Conservation (phyloP, 2,888 invertebrate species). For the Siphlonurus alternatus region DNA sequence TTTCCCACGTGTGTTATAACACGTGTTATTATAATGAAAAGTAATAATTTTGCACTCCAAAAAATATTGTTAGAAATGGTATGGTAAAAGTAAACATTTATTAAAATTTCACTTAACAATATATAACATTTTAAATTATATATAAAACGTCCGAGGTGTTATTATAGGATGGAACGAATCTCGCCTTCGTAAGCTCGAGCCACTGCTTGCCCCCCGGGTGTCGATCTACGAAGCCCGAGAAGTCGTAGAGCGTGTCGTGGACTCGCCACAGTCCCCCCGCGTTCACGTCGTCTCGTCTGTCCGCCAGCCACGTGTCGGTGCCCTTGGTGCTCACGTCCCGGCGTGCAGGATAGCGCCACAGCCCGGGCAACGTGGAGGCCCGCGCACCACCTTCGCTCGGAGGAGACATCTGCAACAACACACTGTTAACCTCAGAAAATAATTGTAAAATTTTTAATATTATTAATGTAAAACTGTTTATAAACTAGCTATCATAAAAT, state of each 20-base stretch:
- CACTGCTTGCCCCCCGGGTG: constrained; percentile 81
- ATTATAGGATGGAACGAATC: too few relatives aligned
- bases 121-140: background rate
- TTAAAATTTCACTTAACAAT: background rate
- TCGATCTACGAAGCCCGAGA: constrained; percentile 52
- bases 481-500: too few relatives aligned
- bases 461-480: too few relatives aligned
- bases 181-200: constrained; percentile 32
- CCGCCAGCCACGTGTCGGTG: constrained; percentile 40
- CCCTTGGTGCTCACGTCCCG: constrained; percentile 31
- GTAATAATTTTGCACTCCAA: background rate
- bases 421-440: too few relatives aligned
- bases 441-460: too few relatives aligned
- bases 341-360: constrained; percentile 32
- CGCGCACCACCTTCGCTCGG: background rate
- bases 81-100: background rate
- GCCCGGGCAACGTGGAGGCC: constrained; percentile 11
- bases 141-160: background rate
- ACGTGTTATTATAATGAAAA: too few relatives aligned
- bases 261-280: constrained; percentile 68
- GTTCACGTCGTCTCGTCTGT: constrained; percentile 47
- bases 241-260: constrained; percentile 62
- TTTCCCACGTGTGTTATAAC: too few relatives aligned
- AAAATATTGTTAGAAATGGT: background rate
- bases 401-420: too few relatives aligned